Conservation (phyloP, 1,140 invertebrate genomes). For the Drosophila santomea region DNA sequence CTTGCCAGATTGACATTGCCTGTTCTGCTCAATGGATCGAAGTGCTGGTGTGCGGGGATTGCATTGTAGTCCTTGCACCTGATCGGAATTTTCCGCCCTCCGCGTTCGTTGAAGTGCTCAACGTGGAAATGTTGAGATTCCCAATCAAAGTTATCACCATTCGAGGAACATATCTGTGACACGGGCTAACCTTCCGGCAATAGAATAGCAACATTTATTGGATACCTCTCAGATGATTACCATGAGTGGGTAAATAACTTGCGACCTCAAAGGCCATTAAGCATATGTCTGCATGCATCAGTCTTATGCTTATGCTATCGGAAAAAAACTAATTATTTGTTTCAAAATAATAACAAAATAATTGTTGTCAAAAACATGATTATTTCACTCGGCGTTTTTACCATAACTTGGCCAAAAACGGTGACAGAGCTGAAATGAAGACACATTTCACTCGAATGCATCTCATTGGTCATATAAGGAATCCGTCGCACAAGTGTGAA, state of each 20-base stretch:
- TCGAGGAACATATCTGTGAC: conserved; percentile 12
- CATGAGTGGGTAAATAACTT: conserved; percentile 19
- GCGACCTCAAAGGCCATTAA: not conserved
- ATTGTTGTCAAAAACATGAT: too few species aligned
- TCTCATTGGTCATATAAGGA: conserved; percentile 23
- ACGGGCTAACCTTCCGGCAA: conserved; percentile 22
- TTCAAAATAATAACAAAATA: too few species aligned
- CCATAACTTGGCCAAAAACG: too few species aligned
- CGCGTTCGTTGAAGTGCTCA: conserved; percentile 11
- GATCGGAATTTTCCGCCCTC: conserved; percentile 11
- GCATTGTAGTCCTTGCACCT: conserved; percentile 47
- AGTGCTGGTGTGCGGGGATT: conserved; percentile 8
- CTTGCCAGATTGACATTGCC: conserved; percentile 37
- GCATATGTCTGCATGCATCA: conserved; percentile 1
- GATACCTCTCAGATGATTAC: conserved; percentile 5
- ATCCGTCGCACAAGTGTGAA: conserved; percentile 23
- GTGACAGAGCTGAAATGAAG: too few species aligned
- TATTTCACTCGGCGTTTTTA: too few species aligned
- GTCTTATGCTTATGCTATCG: not conserved
- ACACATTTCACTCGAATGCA: conserved; percentile 6
- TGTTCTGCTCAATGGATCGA: conserved; percentile 25
- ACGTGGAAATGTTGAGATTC: conserved; percentile 40
- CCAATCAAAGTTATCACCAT: conserved; percentile 37
- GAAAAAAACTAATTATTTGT: too few species aligned
- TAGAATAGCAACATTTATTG: conserved; percentile 20